Evolutionary conservation across 2,113 vertebrate genomes (phyloP).

Genomic region (Garra rufa): DNA sequence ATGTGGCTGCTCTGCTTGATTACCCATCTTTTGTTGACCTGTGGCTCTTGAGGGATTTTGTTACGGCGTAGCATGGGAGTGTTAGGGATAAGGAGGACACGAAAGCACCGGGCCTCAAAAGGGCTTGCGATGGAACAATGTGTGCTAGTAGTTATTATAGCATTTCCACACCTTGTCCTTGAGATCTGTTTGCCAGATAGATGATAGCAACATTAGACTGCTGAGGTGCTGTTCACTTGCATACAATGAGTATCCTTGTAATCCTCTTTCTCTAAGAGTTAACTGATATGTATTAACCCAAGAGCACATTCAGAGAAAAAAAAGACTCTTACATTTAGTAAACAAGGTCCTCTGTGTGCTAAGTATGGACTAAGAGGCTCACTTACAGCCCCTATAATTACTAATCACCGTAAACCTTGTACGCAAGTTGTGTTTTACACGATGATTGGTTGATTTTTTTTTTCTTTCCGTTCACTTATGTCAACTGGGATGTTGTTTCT

Average conservation of each 20-base stretch:
- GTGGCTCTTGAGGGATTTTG: conserved; percentile 34
- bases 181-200: neutral
- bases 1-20: conserved; percentile 31
- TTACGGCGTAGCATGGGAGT: conserved; percentile 24
- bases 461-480: neutral
- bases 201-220: neutral
- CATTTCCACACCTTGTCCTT: neutral
- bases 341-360: conserved; percentile 1
- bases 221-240: neutral
- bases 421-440: neutral
- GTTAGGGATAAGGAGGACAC: conserved; percentile 12
- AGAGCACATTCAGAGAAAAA: neutral
- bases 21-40: conserved; percentile 27
- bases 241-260: neutral
- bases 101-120: neutral
- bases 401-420: neutral
- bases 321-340: neutral
- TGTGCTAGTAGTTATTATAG: neutral
- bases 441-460: neutral
- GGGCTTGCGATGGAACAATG: neutral
- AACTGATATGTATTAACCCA: conserved; percentile 17
- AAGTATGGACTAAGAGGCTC: conserved; percentile 2
- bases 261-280: neutral
- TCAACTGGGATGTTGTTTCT: neutral
- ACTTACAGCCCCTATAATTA: neutral